Conservation (phyloP, 2,888 invertebrate genomes). For the Hirtodrosophila alboralis region DNA sequence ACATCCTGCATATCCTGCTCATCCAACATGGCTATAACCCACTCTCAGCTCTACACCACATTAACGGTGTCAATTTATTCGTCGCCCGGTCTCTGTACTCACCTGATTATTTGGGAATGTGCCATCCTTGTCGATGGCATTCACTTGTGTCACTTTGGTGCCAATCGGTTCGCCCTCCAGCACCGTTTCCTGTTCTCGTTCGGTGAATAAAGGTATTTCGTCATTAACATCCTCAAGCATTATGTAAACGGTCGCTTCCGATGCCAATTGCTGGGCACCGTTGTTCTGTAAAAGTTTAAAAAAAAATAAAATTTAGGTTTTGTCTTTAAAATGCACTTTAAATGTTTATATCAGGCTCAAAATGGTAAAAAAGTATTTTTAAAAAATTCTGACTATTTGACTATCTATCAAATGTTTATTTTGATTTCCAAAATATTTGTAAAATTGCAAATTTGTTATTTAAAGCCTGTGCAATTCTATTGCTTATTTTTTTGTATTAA, state of each 20-base stretch:
- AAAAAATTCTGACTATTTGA: too few species aligned
- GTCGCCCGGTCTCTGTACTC: conserved; percentile 22
- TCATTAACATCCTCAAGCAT: conserved; percentile 98
- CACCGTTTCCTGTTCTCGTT: conserved; percentile 97
- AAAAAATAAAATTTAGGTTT: conserved; percentile 1
- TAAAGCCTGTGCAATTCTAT: too few species aligned
- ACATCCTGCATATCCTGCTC: neutral
- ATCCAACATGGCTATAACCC: neutral
- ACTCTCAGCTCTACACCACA: neutral
- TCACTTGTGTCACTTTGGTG: conserved; percentile 97
- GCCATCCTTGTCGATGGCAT: conserved; percentile 97
- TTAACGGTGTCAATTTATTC: conserved; percentile 27
- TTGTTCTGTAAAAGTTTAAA: conserved; percentile 89
- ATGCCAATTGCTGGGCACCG: conserved; percentile 96
- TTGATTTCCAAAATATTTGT: too few species aligned
- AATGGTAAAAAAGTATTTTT: too few species aligned
- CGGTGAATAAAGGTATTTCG: conserved; percentile 97
- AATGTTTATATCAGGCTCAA: too few species aligned
- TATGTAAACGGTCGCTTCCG: conserved; percentile 96
- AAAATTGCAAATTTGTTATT: too few species aligned
- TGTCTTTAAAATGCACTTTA: conserved; percentile 4
- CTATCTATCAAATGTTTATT: too few species aligned
- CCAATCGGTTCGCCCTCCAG: conserved; percentile 97
- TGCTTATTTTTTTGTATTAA: neutral
- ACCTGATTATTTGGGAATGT: conserved; percentile 98